Conservation (phyloP, 2,113 vertebrate species). For the Tupaia tana region DNA sequence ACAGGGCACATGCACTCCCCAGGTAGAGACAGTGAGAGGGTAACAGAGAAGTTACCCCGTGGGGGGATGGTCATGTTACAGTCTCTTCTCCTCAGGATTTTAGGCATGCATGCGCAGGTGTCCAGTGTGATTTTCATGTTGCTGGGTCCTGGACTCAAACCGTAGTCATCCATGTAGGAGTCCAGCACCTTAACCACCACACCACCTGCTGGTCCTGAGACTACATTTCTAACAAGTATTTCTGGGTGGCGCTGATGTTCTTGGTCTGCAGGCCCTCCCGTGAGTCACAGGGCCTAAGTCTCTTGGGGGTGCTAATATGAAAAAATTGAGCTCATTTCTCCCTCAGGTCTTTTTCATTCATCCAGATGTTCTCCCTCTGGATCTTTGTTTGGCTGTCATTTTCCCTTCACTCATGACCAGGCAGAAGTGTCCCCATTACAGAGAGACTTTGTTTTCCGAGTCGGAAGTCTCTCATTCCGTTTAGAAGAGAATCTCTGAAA, state of each 20-base stretch:
- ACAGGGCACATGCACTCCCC: too few relatives aligned
- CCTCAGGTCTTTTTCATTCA: not conserved
- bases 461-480: not conserved
- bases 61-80: too few relatives aligned
- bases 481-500: not conserved
- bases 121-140: too few relatives aligned
- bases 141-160: too few relatives aligned
- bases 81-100: too few relatives aligned
- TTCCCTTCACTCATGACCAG: not conserved
- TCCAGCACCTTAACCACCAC: too few relatives aligned
- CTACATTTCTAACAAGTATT: not conserved
- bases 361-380: not conserved
- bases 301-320: not conserved
- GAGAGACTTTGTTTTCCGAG: not conserved
- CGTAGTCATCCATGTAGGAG: too few relatives aligned
- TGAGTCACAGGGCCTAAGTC: not conserved
- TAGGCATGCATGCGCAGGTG: too few relatives aligned
- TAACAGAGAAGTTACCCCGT: too few relatives aligned
- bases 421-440: not conserved
- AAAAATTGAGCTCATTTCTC: not conserved
- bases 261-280: not conserved
- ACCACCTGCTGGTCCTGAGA: too few relatives aligned
- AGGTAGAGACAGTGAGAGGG: too few relatives aligned
- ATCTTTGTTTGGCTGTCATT: not conserved
- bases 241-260: not conserved